Conservation (phyloP, 2,797 vertebrate species). For the Carduelis carduelis region DNA sequence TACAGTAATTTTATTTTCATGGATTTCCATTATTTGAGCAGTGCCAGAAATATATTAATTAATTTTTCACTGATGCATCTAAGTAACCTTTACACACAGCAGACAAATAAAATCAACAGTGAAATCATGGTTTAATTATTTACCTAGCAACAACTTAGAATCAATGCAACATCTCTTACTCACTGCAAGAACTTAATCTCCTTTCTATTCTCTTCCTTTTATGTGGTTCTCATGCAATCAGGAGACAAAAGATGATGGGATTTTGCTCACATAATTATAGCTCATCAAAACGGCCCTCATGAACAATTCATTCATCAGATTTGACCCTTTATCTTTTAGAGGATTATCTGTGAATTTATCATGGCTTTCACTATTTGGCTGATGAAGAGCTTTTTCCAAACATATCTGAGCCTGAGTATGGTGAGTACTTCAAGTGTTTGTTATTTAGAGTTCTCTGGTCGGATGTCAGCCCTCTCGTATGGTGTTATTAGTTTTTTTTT, state of each 20-base stretch:
- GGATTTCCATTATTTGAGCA: conserved; percentile 27
- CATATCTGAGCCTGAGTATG: background rate
- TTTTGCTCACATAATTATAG: conserved; percentile 18
- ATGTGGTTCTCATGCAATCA: conserved; percentile 19
- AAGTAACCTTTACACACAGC: conserved; percentile 39
- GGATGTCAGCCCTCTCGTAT: background rate
- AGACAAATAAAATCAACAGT: conserved; percentile 53
- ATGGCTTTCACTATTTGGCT: conserved; percentile 8
- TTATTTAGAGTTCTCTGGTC: background rate
- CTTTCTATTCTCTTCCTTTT: background rate
- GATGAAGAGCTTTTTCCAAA: conserved; percentile 28
- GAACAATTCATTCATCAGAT: conserved; percentile 26
- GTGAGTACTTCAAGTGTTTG: background rate
- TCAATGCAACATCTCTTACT: conserved; percentile 6
- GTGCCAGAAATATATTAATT: conserved; percentile 58
- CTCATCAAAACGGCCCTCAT: conserved; percentile 12
- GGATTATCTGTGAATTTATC: conserved; percentile 11
- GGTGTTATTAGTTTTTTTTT: background rate
- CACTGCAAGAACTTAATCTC: background rate
- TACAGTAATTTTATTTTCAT: conserved; percentile 38
- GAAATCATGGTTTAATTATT: conserved; percentile 64
- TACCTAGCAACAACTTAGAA: conserved; percentile 55
- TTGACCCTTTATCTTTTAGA: background rate
- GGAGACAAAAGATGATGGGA: background rate
- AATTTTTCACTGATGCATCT: conserved; percentile 47